Percentiles rank a stretch among this genome's conserved stretches.
These are phyloP conservation scores for Cyclophora albipunctata DNA, from an alignment of 2,888 invertebrate species.

Conservation along the genomic window DNA sequence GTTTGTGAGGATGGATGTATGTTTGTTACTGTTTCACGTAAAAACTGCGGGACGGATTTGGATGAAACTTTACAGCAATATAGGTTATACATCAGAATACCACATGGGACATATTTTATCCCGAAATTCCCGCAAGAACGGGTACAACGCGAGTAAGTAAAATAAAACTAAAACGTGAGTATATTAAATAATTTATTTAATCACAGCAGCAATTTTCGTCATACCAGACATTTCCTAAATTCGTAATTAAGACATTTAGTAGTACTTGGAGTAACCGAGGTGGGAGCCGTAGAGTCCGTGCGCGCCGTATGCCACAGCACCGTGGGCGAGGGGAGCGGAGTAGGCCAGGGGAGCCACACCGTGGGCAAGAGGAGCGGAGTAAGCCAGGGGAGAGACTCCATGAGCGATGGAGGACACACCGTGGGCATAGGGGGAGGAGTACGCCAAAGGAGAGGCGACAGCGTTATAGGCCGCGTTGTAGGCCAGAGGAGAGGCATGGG, in stretches of 20 bases:
- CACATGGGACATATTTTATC: no score
- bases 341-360: slow-evolving; percentile 14
- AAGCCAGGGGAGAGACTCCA: slow-evolving; percentile 19
- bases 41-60: no score
- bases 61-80: no score
- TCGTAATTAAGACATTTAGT: slow-evolving; percentile 15
- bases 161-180: neutral
- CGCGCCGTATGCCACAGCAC: slow-evolving; percentile 27
- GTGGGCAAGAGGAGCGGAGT: slow-evolving; percentile 16
- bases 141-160: neutral
- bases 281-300: slow-evolving; percentile 33
- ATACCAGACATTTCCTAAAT: slow-evolving; percentile 24
- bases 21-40: no score
- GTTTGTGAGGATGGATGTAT: no score
- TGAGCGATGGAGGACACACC: slow-evolving; percentile 19
- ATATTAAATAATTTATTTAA: slow-evolving; percentile 14
- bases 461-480: slow-evolving; percentile 26
- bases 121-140: no score
- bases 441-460: slow-evolving; percentile 20
- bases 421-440: slow-evolving; percentile 29
- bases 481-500: slow-evolving; percentile 30
- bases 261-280: slow-evolving; percentile 35
- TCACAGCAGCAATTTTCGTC: slow-evolving; percentile 36
- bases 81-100: no score
- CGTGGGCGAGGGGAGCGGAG: slow-evolving; percentile 26